These are phyloP conservation scores for Brenthis ino DNA, from an alignment of 2,888 invertebrate species.

Conservation along the genomic window DNA sequence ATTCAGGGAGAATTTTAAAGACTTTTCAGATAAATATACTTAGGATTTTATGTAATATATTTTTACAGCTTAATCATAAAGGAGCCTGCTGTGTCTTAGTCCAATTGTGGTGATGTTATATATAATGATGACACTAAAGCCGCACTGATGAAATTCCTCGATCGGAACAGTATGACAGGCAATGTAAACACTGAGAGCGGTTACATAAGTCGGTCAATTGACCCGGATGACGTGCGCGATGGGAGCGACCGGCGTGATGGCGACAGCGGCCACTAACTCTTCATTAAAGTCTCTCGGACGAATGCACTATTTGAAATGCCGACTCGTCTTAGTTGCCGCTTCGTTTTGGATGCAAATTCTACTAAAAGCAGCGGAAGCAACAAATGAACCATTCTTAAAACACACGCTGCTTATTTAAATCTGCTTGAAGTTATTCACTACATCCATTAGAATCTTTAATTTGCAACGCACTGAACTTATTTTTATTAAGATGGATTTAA, in stretches of 20 bases:
- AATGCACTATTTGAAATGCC: conserved; percentile 23
- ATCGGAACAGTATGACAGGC: not conserved
- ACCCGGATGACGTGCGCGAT: conserved; percentile 59
- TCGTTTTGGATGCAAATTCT: conserved; percentile 11
- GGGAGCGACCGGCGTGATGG: conserved; percentile 23
- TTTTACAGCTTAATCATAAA: too few relatives aligned
- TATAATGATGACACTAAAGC: not conserved
- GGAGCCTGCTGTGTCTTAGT: too few relatives aligned
- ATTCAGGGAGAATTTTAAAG: too few relatives aligned
- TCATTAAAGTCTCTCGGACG: conserved; percentile 33
- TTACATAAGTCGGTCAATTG: conserved; percentile 63
- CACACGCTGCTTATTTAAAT: conserved; percentile 15
- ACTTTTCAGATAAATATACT: too few relatives aligned
- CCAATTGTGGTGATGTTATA: not conserved
- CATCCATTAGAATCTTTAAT: not conserved
- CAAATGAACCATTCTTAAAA: not conserved
- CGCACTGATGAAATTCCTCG: not conserved
- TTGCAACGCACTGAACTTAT: not conserved
- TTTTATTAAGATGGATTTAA: too few relatives aligned
- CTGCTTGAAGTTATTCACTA: conserved; percentile 1
- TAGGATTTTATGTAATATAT: too few relatives aligned
- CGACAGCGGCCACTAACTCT: conserved; percentile 18
- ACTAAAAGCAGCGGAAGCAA: conserved; percentile 15
- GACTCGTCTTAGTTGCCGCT: conserved; percentile 22
- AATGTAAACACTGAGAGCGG: conserved; percentile 34